Conservation (phyloP, 2,113 vertebrate species). For the Ophiodon elongatus region DNA sequence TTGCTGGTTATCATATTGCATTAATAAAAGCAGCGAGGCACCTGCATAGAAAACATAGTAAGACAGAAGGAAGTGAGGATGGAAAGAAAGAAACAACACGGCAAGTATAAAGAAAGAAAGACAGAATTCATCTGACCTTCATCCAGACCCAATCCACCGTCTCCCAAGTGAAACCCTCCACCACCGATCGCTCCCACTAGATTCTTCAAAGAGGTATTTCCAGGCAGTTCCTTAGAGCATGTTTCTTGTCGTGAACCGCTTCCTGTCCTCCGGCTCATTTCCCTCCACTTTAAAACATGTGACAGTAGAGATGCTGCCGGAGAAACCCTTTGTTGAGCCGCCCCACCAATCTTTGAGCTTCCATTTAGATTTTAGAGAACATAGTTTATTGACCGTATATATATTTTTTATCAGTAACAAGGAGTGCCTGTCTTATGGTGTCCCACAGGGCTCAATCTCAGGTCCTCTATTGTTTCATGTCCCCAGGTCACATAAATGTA, state of each 20-base stretch:
- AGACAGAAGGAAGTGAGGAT: not conserved
- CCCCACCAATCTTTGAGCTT: not conserved
- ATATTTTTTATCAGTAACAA: not conserved
- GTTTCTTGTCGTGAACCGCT: no score
- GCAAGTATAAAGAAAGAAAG: constrained; percentile 2
- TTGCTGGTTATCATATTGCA: constrained; percentile 68
- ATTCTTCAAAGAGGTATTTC: no score
- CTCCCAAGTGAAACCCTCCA: no score
- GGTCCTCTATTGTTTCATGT: not conserved
- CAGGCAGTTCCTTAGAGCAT: no score
- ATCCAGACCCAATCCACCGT: no score
- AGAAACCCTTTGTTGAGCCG: no score
- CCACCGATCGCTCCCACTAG: no score
- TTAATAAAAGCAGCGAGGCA: constrained; percentile 48
- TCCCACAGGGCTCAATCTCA: constrained; percentile 11
- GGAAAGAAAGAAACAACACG: not conserved
- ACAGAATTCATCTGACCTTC: no score
- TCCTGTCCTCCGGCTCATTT: not conserved
- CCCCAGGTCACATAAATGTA: no score
- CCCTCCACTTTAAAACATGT: not conserved
- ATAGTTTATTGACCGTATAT: not conserved
- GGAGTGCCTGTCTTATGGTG: not conserved
- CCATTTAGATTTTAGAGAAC: not conserved
- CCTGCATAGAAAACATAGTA: constrained; percentile 25
- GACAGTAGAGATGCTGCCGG: no score